Evolutionary conservation across 2,113 vertebrate species (phyloP).

Genomic region (Hepsetus odoe): DNA sequence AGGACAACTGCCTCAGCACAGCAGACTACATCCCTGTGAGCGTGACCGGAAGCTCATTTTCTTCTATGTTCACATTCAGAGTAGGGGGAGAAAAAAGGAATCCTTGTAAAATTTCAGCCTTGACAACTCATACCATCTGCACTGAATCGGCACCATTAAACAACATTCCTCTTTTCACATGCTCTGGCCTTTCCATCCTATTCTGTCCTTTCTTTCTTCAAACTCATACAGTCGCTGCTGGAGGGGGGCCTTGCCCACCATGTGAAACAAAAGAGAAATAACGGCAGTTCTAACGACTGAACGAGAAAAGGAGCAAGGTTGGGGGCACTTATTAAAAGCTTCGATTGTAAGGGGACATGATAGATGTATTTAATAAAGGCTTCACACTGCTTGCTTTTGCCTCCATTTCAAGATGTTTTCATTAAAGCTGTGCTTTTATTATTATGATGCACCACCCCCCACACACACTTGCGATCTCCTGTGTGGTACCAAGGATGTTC

Average conservation of each 20-base stretch:
- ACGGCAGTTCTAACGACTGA: neutral
- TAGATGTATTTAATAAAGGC: conserved; percentile 75
- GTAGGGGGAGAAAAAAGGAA: neutral
- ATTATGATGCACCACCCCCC: conserved; percentile 65
- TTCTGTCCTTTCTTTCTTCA: no score
- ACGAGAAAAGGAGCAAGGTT: neutral
- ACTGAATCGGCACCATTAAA: conserved; percentile 55
- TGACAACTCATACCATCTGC: conserved; percentile 61
- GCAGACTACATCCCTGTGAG: neutral
- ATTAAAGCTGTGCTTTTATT: conserved; percentile 73
- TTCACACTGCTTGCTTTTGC: conserved; percentile 62
- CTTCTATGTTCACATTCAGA: neutral
- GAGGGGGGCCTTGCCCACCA: conserved; percentile 1
- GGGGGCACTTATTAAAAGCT: conserved; percentile 46
- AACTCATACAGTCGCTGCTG: neutral
- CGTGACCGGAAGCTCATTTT: neutral
- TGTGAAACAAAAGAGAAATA: conserved; percentile 12
- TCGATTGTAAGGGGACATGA: conserved; percentile 67
- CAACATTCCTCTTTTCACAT: conserved; percentile 64
- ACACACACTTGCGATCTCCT: conserved; percentile 75
- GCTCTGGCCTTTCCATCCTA: neutral
- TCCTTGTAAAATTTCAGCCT: conserved; percentile 53
- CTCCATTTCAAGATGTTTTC: conserved; percentile 70
- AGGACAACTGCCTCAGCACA: neutral
- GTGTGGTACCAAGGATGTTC: conserved; percentile 61